phyloP scores from a whole-genome alignment of 2,113 vertebrate genomes.

The Tragulus kanchil region DNA sequence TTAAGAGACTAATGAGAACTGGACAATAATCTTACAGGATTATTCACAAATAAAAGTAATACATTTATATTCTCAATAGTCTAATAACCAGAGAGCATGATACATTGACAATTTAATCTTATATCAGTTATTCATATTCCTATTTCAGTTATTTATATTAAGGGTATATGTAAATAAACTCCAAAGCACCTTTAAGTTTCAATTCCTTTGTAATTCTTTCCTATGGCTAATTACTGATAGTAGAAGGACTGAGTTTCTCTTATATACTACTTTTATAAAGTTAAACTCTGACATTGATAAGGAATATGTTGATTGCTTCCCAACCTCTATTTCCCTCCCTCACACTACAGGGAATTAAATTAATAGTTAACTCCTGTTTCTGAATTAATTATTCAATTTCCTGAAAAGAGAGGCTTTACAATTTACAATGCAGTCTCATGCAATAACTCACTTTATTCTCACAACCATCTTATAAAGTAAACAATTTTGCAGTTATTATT shows the following conservation, averaged over 20 bases:
- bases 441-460: not conserved
- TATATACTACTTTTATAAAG: not conserved
- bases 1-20: not conserved
- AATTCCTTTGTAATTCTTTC: not conserved
- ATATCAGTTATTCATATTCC: not conserved
- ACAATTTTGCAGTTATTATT: not conserved
- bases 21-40: not conserved
- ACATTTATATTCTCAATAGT: not conserved
- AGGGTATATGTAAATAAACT: not conserved
- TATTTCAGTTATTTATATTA: not conserved
- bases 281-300: not conserved
- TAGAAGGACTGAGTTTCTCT: not conserved
- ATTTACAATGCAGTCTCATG: not conserved
- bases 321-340: not conserved
- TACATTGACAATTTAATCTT: not conserved
- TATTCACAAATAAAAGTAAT: conserved; percentile 38
- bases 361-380: not conserved
- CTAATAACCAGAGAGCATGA: not conserved
- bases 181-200: not conserved
- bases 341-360: not conserved
- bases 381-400: not conserved
- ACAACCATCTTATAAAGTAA: not conserved
- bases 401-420: not conserved
- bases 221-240: not conserved
- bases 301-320: not conserved